Conservation (phyloP, 1,140 invertebrate species). For the Drosophila miranda region DNA sequence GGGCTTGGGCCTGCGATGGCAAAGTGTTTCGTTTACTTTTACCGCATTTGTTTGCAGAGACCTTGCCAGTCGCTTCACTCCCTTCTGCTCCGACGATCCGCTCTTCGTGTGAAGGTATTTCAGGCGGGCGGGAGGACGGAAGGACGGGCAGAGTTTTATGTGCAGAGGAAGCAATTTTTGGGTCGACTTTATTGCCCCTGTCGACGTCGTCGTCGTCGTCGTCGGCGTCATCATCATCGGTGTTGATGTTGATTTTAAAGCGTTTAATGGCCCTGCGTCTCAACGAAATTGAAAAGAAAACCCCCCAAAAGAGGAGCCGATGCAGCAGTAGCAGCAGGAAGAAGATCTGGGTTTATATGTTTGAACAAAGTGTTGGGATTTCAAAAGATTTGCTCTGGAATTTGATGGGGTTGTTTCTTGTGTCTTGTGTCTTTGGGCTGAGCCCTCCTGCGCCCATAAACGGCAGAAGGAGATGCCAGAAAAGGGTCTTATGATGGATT, state of each 20-base stretch:
- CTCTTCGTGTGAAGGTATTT: slow-evolving; percentile 59
- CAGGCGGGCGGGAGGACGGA: slow-evolving; percentile 22
- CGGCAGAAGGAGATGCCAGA: not conserved
- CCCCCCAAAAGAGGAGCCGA: slow-evolving; percentile 3
- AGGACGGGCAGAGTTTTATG: slow-evolving; percentile 67
- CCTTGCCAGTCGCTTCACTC: slow-evolving; percentile 46
- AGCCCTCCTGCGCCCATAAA: slow-evolving; percentile 20
- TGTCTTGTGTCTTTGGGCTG: slow-evolving; percentile 10
- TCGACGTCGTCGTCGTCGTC: slow-evolving; percentile 26
- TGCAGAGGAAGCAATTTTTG: slow-evolving; percentile 77
- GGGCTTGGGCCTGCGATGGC: slow-evolving; percentile 8
- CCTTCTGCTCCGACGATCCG: slow-evolving; percentile 36
- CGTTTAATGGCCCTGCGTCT: slow-evolving; percentile 64
- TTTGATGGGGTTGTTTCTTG: slow-evolving; percentile 37
- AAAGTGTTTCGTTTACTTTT: slow-evolving; percentile 79
- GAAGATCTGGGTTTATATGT: slow-evolving; percentile 62
- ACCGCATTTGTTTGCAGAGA: slow-evolving; percentile 61
- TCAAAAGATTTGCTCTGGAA: slow-evolving; percentile 59
- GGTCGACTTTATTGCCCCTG: slow-evolving; percentile 78
- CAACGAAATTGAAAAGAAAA: slow-evolving; percentile 69
- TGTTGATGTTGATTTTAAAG: slow-evolving; percentile 78
- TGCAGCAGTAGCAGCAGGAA: slow-evolving; percentile 19
- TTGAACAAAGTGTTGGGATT: slow-evolving; percentile 73
- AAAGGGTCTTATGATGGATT: slow-evolving; percentile 57
- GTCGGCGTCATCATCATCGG: slow-evolving; percentile 32